Evolutionary conservation across 2,888 invertebrate species (phyloP), one percentile per base, ranked within the genome.

Genomic region (Philonicus albiceps): DNA sequence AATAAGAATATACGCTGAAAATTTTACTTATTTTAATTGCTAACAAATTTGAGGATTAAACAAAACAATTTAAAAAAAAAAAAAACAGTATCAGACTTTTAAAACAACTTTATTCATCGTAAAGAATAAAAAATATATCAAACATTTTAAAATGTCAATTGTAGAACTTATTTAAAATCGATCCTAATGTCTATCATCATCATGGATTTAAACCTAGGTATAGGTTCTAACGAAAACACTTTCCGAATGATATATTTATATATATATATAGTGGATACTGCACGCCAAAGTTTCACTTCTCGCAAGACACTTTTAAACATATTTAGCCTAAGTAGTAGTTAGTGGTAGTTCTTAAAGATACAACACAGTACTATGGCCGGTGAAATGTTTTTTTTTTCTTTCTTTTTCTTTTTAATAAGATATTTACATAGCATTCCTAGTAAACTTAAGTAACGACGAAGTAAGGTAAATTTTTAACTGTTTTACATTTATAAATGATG

Each of bases 101-200:
- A 53, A 30, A 78, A 78, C 49, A 78, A 78, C 30, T 78, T 78
- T 78, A 78, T 78, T 78, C 78, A 78, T 78, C 49, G 40, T 49
- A 49, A 30, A 78, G 22, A 49, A 78, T 49, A 64, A 37, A 49
- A 78, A 78, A 78, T 49, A 78, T 49, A 31, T 78, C 4, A 76
- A 76, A 78, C 37, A 78, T 43, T 78, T 78, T 43, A 49, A 49
- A 78, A 78, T 49, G 49, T 49, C 27, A 34, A 78, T 40, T 49
- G 16, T 78, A 78, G 78, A 78, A 78, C 22, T 78, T 43, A 78
- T 30, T 78, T 78, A 22, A 43, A 49, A 49, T 49, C 40, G 40
- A 76, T 53, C 76, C 43, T 40, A 40, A 11, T 22, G 3, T 13
- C 49, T 78, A n/a, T 49, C 49, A 16, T 49, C 27, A 16, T 78